A percentile compares a stretch with the other conserved stretches of the same genome.
phyloP scores from a whole-genome alignment of 2,797 vertebrate genomes.

The Lutjanus argentimaculatus region DNA sequence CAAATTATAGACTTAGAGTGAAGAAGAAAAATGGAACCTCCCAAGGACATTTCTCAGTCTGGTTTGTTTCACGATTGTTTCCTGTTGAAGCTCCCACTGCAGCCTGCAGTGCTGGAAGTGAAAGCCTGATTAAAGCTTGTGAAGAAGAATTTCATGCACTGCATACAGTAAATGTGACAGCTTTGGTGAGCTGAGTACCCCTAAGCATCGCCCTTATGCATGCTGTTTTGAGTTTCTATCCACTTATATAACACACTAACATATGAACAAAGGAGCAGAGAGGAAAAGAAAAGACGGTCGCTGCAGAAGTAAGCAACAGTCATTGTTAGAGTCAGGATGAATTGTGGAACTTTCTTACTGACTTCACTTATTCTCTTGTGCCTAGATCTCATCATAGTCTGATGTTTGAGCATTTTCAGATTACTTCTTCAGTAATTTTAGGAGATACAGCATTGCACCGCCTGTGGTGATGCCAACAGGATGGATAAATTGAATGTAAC shows the following conservation, averaged over 20 bases:
- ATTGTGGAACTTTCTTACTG: not conserved
- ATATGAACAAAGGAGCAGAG: conserved; percentile 21
- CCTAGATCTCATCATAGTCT: conserved; percentile 5
- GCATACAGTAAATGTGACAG: conserved; percentile 53
- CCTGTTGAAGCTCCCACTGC: conserved; percentile 41
- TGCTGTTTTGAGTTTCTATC: conserved; percentile 36
- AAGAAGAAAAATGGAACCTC: conserved; percentile 47
- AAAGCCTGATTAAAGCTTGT: conserved; percentile 51
- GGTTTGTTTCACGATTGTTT: conserved; percentile 49
- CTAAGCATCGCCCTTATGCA: conserved; percentile 31
- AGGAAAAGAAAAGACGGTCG: not conserved
- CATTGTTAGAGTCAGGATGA: not conserved
- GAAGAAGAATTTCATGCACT: conserved; percentile 47
- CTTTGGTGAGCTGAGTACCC: conserved; percentile 47
- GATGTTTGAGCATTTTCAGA: conserved; percentile 22
- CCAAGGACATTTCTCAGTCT: conserved; percentile 52
- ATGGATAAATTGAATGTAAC: conserved; percentile 2
- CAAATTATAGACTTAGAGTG: conserved; percentile 40
- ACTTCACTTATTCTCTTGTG: not conserved
- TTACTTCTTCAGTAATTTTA: not conserved
- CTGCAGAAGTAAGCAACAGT: conserved; percentile 20
- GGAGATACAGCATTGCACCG: not conserved
- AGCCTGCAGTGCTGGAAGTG: conserved; percentile 46
- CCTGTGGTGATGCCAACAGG: conserved; percentile 7
- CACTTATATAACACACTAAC: conserved; percentile 31